phyloP scores from a whole-genome alignment of 1,140 invertebrate genomes.

The Fopius arisanus region DNA sequence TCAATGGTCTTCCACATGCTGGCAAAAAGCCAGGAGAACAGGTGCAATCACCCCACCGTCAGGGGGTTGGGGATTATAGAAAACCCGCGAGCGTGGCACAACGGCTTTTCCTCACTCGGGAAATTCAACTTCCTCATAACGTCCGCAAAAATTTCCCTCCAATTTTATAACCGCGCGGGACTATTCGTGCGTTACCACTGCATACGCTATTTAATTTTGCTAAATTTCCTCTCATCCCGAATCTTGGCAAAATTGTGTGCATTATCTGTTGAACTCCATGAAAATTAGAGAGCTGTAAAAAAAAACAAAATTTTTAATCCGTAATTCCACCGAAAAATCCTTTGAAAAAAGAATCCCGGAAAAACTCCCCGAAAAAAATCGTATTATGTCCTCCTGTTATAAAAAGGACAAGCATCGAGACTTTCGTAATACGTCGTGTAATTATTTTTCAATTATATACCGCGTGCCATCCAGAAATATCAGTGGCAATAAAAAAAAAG shows the following conservation, averaged over 20 bases:
- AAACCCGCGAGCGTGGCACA: neutral
- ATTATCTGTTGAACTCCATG: too few species aligned
- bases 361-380: too few species aligned
- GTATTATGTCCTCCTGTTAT: too few species aligned
- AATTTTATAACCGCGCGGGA: conserved; percentile 7
- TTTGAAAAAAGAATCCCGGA: too few species aligned
- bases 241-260: too few species aligned
- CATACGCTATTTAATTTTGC: neutral
- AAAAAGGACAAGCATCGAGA: too few species aligned
- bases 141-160: conserved; percentile 25
- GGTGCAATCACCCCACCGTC: conserved; percentile 22
- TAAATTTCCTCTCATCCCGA: too few species aligned
- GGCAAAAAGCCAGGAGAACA: conserved; percentile 24
- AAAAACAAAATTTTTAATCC: too few species aligned
- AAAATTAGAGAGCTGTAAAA: too few species aligned
- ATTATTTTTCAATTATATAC: too few species aligned
- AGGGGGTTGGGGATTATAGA: neutral
- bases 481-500: neutral
- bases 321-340: too few species aligned
- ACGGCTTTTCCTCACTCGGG: neutral
- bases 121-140: conserved; percentile 2
- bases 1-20: neutral
- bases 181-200: neutral
- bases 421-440: too few species aligned
- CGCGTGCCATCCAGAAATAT: neutral